phyloP scores from a whole-genome alignment of 2,888 invertebrate genomes.

The Cataglyphis rosenhaueri region DNA sequence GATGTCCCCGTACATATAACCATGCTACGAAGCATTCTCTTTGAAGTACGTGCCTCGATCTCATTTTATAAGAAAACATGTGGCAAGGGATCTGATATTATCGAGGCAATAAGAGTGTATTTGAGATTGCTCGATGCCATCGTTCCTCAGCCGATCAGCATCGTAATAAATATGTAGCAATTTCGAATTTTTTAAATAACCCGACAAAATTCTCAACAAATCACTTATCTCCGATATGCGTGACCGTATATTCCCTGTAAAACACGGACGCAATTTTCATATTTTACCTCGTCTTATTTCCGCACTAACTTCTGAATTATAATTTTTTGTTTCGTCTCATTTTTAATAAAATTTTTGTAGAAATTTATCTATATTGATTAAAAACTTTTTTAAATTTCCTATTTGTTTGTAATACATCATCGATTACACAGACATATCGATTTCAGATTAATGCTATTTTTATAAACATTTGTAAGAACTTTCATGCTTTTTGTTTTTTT shows the following conservation, averaged over 20 bases:
- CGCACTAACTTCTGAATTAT: slow-evolving; percentile 22
- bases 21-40: slow-evolving; percentile 70
- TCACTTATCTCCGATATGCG: slow-evolving; percentile 30
- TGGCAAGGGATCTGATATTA: slow-evolving; percentile 78
- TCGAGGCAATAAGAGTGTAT: slow-evolving; percentile 66
- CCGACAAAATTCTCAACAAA: slow-evolving; percentile 21
- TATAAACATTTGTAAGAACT: neutral
- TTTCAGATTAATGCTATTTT: neutral
- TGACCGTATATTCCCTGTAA: neutral
- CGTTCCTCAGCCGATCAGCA: slow-evolving; percentile 6
- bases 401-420: neutral
- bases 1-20: slow-evolving; percentile 69
- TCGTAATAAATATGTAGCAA: slow-evolving; percentile 41
- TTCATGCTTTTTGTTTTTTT: neutral
- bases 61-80: slow-evolving; percentile 76
- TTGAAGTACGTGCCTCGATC: slow-evolving; percentile 74
- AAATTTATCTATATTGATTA: slow-evolving; percentile 23
- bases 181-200: slow-evolving; percentile 54
- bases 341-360: slow-evolving; percentile 29
- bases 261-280: slow-evolving; percentile 29
- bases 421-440: neutral
- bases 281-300: slow-evolving; percentile 32
- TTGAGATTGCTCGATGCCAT: slow-evolving; percentile 34
- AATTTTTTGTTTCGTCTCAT: slow-evolving; percentile 10
- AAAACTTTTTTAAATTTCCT: neutral